A percentile compares a stretch with the other conserved stretches of the same genome.
Conservation (phyloP, 2,113 vertebrate genomes). For the Pomatostomus ruficeps region DNA sequence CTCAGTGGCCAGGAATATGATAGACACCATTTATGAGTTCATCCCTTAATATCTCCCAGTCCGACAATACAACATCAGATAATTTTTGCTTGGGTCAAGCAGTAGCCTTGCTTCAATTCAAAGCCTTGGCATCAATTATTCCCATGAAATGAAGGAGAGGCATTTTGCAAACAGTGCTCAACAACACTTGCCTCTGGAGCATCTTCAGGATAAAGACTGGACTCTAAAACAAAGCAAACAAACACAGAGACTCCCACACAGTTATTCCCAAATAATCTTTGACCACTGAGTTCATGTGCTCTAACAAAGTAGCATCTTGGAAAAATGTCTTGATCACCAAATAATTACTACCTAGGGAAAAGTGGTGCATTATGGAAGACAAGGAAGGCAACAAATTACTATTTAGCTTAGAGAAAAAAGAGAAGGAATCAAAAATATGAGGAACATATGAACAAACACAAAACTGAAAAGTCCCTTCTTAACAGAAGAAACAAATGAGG, state of each 20-base stretch:
- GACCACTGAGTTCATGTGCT: not conserved
- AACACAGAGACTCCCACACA: not conserved
- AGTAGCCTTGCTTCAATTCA: not conserved
- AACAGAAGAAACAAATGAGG: not conserved
- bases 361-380: not conserved
- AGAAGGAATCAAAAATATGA: not conserved
- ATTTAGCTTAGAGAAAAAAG: not conserved
- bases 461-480: not conserved
- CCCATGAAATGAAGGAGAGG: accelerated
- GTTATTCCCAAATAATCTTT: not conserved
- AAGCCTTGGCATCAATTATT: not conserved
- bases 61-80: not conserved
- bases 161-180: not conserved
- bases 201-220: not conserved
- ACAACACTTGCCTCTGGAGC: not conserved
- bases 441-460: not conserved
- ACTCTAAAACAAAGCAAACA: not conserved
- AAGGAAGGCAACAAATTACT: not conserved
- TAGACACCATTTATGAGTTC: not conserved
- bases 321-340: not conserved
- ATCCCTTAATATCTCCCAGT: not conserved
- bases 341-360: not conserved
- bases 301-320: not conserved
- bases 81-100: not conserved
- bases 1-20: not conserved